A percentile compares a stretch with the other conserved stretches of the same genome.
phyloP scores from a whole-genome alignment of 2,113 vertebrate genomes.

The Zosterops hypoxanthus region DNA sequence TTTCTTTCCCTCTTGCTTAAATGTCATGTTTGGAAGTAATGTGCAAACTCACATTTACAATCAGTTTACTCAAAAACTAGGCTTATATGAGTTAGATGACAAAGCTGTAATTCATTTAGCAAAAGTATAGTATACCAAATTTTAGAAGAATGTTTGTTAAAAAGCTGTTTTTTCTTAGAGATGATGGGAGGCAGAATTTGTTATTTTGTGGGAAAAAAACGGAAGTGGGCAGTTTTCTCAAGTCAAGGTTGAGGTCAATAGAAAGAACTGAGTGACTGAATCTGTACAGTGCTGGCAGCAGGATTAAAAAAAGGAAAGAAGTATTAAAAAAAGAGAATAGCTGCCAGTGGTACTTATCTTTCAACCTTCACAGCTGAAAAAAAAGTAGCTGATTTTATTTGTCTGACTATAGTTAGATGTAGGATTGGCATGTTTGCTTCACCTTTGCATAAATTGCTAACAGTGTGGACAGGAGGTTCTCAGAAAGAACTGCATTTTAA shows the following conservation, averaged over 20 bases:
- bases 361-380: constrained; percentile 35
- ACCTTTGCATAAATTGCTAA: constrained; percentile 57
- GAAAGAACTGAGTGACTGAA: constrained; percentile 47
- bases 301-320: constrained; percentile 21
- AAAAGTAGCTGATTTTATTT: constrained; percentile 46
- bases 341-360: constrained; percentile 38
- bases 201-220: constrained; percentile 26
- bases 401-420: constrained; percentile 27
- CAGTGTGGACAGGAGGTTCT: constrained; percentile 7
- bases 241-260: constrained; percentile 58
- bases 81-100: not conserved
- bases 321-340: constrained; percentile 18
- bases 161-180: not conserved
- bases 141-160: constrained; percentile 32
- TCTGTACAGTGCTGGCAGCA: constrained; percentile 32
- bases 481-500: not conserved
- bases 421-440: constrained; percentile 61
- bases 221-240: constrained; percentile 42
- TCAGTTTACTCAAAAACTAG: not conserved
- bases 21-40: not conserved
- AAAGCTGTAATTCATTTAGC: constrained; percentile 19
- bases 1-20: not conserved
- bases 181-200: not conserved
- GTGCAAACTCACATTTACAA: not conserved
- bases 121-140: not conserved